Evolutionary conservation across 2,797 vertebrate genomes (phyloP), one percentile per base, ranked within the genome.

Genomic region (Hypotaenidia philippensis): DNA sequence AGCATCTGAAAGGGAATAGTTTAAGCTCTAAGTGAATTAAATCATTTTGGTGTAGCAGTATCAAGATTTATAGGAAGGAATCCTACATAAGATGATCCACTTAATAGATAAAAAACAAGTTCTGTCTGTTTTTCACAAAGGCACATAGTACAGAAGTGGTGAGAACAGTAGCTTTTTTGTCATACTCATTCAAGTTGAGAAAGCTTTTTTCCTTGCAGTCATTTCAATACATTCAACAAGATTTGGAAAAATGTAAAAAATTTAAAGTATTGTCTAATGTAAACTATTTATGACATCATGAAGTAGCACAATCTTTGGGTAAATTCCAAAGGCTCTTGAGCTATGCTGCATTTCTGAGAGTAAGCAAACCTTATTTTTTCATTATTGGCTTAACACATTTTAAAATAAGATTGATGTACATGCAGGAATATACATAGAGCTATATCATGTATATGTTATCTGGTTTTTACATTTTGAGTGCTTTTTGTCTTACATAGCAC

Each of bases 401-500:
- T 40, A 76, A 81, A 69, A 63, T 64, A 18, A 66, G 11, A 72
- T 9, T 23, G 38, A 77, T 31, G 13, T 27, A 32, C 41, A 56
- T 44, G 26, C 6, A 76, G 68, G 31, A 55, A 80, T 25, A 4
- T 49, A 44, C 8, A 21, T 65, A 56, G 44, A 80, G 57, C 31
- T 84, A 11, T 25, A 59, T 29, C 8, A 2, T 55, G 11, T 61
- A 3, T 23, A 27, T 17, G n/a, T 41, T 2, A 16, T 44, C 34
- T 55, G 21, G 1, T 44, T 90, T 57, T 94, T 53, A 91, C 40
- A 91, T 68, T 15, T 49, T 20, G 21, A 45, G 4, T 71, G 55
- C 10, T 96, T 60, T 96, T 65, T 63, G 3, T 95, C 72, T 77
- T 82, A 32, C 6, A 22, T 29, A 99, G 99, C 95, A 98, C 95